Base-by-base conservation (phyloP, 2,797 vertebrate species). In the Pogoniulus pusillus region DNA sequence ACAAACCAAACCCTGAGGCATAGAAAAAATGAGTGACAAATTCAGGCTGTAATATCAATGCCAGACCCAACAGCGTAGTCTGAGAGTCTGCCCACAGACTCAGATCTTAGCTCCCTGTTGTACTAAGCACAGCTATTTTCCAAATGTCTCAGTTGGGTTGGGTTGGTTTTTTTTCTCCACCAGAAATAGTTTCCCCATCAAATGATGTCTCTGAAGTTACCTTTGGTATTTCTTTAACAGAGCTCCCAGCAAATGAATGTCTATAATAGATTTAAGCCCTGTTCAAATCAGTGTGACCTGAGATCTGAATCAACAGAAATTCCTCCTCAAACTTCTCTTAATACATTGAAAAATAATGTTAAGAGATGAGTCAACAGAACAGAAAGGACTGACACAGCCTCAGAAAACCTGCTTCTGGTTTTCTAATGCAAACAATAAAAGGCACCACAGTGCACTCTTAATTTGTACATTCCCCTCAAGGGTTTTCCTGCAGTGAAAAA, bases 1-100 rank as follows among this genome's bases (percentile, higher is more conserved):
- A n/a, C n/a, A n/a, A n/a, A n/a, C n/a, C n/a, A n/a, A 77, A 17
- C 1, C 0, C 3, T 8, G 20, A 75, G 39, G 45, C 17, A 20
- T 22, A 49, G 62, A 58, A 78, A 87, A 82, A 64, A 7, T 26
- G 17, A 74, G 19, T 26, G 55, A 69, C 45, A 72, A 75, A 81
- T 72, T 45, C 15, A 51, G 34, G 12, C 49, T 78, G 14, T 29
- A 30, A 17, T 35, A 64, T 47, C 74, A 66, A 4, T 51, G 29
- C 43, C 74, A 85, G 37, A 60, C 14, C 7, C 7, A 47, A 24
- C 23, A 10, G 9, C 9, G 23, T 2, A 54, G 45, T 30, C 19
- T 29, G 72, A 45, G 82, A 58, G 22, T 34, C 55, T 62, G 37
- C 20, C 53, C 3, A 1, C 23, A 45, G 72, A 17, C 29, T 53